These are phyloP conservation scores for Paracentrotus lividus DNA, from an alignment of 53 echinoderm and acorn worm genomes.

Conservation along the genomic window DNA sequence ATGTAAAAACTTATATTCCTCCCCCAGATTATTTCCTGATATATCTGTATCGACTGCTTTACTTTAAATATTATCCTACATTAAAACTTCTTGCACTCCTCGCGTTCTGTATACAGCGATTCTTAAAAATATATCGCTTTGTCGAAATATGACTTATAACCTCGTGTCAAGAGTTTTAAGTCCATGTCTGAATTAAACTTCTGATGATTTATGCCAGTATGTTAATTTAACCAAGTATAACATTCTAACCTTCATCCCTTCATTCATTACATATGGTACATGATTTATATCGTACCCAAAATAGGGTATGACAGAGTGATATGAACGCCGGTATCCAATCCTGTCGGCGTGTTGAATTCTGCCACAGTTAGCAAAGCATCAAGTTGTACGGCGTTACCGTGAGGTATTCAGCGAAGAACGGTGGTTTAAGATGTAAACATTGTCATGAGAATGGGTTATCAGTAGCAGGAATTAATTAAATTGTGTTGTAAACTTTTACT, in stretches of 20 bases:
- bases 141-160: neutral
- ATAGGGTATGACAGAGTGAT: neutral
- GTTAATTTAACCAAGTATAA: neutral
- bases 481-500: slow-evolving; percentile 22
- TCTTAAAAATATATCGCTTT: neutral
- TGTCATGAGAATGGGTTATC: neutral
- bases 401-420: neutral
- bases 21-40: too few relatives aligned
- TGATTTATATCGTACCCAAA: neutral
- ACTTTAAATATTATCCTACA: too few relatives aligned
- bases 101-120: too few relatives aligned
- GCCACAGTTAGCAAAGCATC: slow-evolving; percentile 16
- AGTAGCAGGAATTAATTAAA: neutral
- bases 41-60: too few relatives aligned
- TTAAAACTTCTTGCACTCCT: too few relatives aligned
- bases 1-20: too few relatives aligned
- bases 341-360: neutral
- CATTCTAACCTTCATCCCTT: neutral
- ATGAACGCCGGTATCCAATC: neutral
- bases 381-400: neutral
- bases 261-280: neutral
- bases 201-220: neutral
- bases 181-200: too few relatives aligned
- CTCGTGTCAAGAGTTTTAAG: too few relatives aligned
- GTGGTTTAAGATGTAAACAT: slow-evolving; percentile 42